phyloP scores from a whole-genome alignment of 2,797 vertebrate genomes.

The Eospalax fontanierii region DNA sequence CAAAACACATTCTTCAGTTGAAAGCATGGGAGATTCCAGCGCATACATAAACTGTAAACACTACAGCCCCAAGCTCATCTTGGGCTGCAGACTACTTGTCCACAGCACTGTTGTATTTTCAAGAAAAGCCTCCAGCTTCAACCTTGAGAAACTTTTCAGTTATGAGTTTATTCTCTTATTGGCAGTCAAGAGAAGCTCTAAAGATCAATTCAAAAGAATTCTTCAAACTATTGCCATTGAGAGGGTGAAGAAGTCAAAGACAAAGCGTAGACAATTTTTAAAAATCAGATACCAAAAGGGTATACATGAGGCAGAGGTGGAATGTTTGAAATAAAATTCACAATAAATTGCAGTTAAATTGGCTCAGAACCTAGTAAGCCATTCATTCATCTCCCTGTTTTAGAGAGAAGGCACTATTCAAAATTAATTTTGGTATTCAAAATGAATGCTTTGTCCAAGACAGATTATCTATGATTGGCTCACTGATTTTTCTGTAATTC shows the following conservation, averaged over 20 bases:
- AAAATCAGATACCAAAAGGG: not conserved
- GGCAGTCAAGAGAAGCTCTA: not conserved
- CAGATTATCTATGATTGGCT: not conserved
- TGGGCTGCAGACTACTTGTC: not conserved
- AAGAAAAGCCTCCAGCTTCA: not conserved
- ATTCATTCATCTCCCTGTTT: not conserved
- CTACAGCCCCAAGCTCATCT: not conserved
- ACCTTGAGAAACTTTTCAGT: not conserved
- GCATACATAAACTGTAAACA: not conserved
- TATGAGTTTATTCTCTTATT: not conserved
- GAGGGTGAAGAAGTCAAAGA: not conserved
- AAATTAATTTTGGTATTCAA: not conserved
- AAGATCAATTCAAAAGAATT: not conserved
- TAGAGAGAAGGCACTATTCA: not conserved
- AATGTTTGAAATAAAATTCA: not conserved
- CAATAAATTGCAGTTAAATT: not conserved
- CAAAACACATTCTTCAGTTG: not conserved
- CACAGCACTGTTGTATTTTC: not conserved
- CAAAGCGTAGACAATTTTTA: not conserved
- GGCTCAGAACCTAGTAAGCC: not conserved
- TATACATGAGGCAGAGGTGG: not conserved
- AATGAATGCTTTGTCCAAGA: not conserved
- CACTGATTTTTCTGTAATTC: not conserved
- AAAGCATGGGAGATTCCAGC: not conserved
- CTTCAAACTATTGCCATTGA: not conserved